Conservation (phyloP, 2,797 vertebrate genomes). For the Poeciliopsis presidionis region DNA sequence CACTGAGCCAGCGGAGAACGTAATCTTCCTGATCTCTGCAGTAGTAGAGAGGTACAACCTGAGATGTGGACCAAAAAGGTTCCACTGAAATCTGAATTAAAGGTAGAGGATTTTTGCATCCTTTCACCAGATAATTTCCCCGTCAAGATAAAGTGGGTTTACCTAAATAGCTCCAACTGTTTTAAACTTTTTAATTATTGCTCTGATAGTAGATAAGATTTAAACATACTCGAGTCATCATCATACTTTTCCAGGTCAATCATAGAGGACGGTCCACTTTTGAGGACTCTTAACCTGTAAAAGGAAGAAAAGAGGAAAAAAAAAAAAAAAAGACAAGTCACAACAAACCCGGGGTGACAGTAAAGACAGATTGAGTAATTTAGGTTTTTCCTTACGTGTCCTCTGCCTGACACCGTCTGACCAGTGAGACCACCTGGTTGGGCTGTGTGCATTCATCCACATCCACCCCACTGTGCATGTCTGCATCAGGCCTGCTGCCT, state of each 20-base stretch:
- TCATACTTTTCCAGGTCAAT: constrained; percentile 61
- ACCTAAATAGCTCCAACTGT: not conserved
- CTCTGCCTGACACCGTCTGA: constrained; percentile 32
- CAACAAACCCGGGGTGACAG: not conserved
- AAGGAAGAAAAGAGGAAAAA: constrained; percentile 2
- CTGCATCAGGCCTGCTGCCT: constrained; percentile 3
- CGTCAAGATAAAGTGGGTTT: not conserved
- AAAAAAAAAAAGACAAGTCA: not conserved
- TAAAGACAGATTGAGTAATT: not conserved
- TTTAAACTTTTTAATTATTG: not conserved
- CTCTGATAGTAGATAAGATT: not conserved
- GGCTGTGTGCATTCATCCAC: constrained; percentile 4
- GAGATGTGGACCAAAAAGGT: not conserved
- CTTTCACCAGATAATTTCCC: not conserved
- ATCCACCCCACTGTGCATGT: constrained; percentile 14
- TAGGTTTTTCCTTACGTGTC: constrained; percentile 52
- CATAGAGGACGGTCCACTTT: constrained; percentile 77
- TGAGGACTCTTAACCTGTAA: constrained; percentile 42
- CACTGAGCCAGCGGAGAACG: not conserved
- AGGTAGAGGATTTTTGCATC: not conserved
- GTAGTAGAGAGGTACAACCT: not conserved
- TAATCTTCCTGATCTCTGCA: not conserved
- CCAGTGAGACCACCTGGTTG: not conserved
- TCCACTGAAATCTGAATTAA: not conserved
- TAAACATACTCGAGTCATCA: constrained; percentile 59